phyloP scores from a whole-genome alignment of 2,888 invertebrate genomes.

The Dicyrtomina minuta region DNA sequence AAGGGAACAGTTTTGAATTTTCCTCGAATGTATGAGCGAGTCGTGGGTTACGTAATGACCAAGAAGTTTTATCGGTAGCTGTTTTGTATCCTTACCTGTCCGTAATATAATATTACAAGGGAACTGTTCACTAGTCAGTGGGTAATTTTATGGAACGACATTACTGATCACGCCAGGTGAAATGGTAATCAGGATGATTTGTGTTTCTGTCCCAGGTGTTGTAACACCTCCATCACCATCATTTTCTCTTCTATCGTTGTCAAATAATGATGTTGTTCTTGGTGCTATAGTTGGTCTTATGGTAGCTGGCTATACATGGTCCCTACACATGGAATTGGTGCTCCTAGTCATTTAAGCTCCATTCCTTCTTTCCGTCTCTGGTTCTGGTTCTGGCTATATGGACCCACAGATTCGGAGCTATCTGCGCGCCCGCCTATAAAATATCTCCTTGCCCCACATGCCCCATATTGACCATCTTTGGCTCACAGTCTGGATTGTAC shows the following conservation, averaged over 20 bases:
- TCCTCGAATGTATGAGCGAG: no score
- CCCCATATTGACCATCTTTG: constrained; percentile 9
- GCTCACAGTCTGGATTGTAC: background rate
- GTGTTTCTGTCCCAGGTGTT: constrained; percentile 42
- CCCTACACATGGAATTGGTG: no score
- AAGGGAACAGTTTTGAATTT: no score
- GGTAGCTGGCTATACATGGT: no score
- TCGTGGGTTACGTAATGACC: no score
- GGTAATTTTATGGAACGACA: constrained; percentile 25
- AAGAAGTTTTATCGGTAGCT: no score
- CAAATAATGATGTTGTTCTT: constrained; percentile 13
- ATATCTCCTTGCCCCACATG: constrained; percentile 18
- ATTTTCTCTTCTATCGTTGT: constrained; percentile 18
- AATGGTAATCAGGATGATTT: constrained; percentile 38
- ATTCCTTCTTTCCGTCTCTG: constrained; percentile 1
- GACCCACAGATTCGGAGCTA: background rate
- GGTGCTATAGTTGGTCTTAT: constrained; percentile 9
- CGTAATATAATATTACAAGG: background rate
- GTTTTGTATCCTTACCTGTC: no score
- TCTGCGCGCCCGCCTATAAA: background rate
- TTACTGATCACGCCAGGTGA: constrained; percentile 28
- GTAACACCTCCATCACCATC: constrained; percentile 36
- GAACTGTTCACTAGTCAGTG: background rate
- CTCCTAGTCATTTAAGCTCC: background rate
- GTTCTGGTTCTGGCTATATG: no score